Percentiles rank a stretch among this genome's conserved stretches.
Conservation (phyloP, 2,797 vertebrate species). For the Apogon talboti region DNA sequence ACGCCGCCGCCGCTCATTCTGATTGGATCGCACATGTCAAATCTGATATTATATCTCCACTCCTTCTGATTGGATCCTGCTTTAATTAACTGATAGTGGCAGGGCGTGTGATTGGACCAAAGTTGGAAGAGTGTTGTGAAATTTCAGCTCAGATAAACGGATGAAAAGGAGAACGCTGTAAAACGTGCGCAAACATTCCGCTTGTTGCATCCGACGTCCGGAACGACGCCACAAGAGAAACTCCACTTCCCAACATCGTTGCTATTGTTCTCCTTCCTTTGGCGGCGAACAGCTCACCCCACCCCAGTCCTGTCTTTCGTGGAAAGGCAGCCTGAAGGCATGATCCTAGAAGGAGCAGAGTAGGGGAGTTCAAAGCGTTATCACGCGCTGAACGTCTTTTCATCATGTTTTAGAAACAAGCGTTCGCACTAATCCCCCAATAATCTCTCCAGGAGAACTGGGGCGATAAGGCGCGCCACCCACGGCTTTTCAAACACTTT, state of each 20-base stretch:
- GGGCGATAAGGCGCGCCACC: constrained; percentile 85
- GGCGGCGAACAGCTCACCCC: constrained; percentile 51
- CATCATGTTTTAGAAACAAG: constrained; percentile 91
- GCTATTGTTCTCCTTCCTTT: constrained; percentile 49
- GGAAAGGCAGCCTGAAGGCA: constrained; percentile 75
- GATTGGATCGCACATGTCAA: constrained; percentile 73
- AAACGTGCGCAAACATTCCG: constrained; percentile 1
- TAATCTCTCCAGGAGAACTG: constrained; percentile 88
- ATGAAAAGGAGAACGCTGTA: background rate
- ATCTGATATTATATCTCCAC: constrained; percentile 73
- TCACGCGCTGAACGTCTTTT: constrained; percentile 83
- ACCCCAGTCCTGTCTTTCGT: constrained; percentile 65
- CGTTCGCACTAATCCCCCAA: constrained; percentile 86
- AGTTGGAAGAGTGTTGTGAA: constrained; percentile 64
- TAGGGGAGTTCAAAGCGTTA: constrained; percentile 87
- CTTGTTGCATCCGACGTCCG: constrained; percentile 36
- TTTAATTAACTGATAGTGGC: constrained; percentile 80
- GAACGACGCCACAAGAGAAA: constrained; percentile 22
- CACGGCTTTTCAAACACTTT: constrained; percentile 84
- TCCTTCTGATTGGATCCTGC: constrained; percentile 73
- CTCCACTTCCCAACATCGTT: constrained; percentile 26
- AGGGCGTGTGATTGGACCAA: constrained; percentile 61
- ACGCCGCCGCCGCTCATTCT: constrained; percentile 34
- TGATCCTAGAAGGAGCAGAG: constrained; percentile 82
- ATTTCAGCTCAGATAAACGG: constrained; percentile 30